Evolutionary conservation across 2,888 invertebrate species (phyloP), one percentile per base, ranked within the genome.

Genomic region (Epistrophe grossulariae): DNA sequence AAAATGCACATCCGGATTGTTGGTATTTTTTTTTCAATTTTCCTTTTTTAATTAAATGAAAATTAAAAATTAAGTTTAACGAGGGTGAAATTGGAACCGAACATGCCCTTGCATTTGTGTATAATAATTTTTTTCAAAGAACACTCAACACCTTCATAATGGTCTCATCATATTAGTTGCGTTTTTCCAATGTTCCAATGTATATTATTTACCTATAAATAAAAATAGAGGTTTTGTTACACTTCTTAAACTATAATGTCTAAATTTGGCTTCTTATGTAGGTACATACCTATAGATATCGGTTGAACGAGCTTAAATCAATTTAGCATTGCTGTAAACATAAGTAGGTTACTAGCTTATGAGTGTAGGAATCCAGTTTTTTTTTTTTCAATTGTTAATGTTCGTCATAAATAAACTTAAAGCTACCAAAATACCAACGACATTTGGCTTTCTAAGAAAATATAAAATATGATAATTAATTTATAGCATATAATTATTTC

Each of bases 1-100:
- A 62, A 68, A 68, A 62, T 64, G 78, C 76, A 81, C 50, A 68
- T 13, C 45, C 45, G 70, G 38, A 52, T 38, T n/a, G 7, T 68
- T 50, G 3, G 11, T 24, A 9, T 52, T 38, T 7, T 40, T 40
- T 24, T 9, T 24, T 38, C 31, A 4, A 17, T 45, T 31, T n/a
- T 66, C n/a, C n/a, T 43, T 11, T 1, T 66, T 66, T 11, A 50
- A 48, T 70, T 70, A 52, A 55, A 70, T 70, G 40, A 40, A 40
- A 70, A 52, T 40, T 38, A 38, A 68, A 38, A 19, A 38, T 50
- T n/a, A 50, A 66, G 13, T 50, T 28, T 17, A 50, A 70, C 70
- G 15, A 70, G 70, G 70, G 70, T 70, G 52, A 38, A 52, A 52
- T 70, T 52, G 38, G 52, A 38, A 24, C 19, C 11, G 38, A 35